Conservation (phyloP, 2,113 vertebrate species). For the Egretta garzetta region DNA sequence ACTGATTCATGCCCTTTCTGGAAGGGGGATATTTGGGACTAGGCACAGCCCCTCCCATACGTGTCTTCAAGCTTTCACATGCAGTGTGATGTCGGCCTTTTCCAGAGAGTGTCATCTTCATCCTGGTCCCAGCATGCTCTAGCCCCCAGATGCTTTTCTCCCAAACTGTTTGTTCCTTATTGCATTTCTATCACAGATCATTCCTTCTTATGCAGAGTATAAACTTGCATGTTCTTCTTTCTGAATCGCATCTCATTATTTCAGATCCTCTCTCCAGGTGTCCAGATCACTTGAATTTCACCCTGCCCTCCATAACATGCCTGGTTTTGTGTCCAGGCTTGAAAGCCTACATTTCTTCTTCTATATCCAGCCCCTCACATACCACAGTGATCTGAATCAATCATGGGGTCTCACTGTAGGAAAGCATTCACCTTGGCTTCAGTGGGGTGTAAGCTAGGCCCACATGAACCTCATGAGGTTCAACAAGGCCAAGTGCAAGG, state of each 20-base stretch:
- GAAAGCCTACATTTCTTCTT: not conserved
- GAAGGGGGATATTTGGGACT: not conserved
- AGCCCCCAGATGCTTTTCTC: not conserved
- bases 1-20: not conserved
- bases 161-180: not conserved
- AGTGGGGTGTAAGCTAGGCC: not conserved
- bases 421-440: not conserved
- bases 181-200: not conserved
- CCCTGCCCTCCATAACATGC: not conserved
- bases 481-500: not conserved
- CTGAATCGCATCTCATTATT: not conserved
- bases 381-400: not conserved
- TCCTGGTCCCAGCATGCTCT: not conserved
- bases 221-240: not conserved
- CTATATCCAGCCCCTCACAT: not conserved
- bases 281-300: not conserved
- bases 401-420: not conserved
- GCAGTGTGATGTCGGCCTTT: not conserved
- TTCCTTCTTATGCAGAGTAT: not conserved
- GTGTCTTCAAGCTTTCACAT: not conserved
- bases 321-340: not conserved
- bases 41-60: not conserved
- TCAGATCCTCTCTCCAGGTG: not conserved
- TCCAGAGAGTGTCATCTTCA: not conserved
- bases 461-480: not conserved